Percentiles rank a stretch among this genome's conserved stretches.
Conservation (phyloP, 2,113 vertebrate genomes). For the Scytalopus superciliaris region DNA sequence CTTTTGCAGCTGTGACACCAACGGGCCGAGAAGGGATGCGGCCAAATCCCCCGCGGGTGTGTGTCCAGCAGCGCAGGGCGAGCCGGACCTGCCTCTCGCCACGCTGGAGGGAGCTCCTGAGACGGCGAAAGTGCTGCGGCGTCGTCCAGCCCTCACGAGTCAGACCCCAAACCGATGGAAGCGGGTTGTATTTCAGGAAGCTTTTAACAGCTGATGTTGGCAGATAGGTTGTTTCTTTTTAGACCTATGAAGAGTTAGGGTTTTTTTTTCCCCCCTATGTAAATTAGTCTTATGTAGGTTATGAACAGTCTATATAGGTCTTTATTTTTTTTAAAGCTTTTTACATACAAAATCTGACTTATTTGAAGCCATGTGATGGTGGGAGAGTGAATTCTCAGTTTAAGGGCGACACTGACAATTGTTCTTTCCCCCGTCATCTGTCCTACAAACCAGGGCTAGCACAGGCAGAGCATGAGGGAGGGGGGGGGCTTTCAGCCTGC, state of each 20-base stretch:
- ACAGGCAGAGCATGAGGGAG: neutral
- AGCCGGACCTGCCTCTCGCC: neutral
- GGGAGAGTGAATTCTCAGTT: neutral
- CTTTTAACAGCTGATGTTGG: neutral
- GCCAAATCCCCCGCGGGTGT: neutral
- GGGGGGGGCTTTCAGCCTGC: neutral
- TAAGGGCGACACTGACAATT: neutral
- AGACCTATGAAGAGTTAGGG: neutral
- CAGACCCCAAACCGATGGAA: neutral
- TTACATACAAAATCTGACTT: neutral
- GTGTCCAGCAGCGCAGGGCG: fast-evolving
- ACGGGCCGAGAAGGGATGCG: fast-evolving
- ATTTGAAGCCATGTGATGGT: neutral
- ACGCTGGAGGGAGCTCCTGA: slow-evolving; percentile 40
- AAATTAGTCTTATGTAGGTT: neutral
- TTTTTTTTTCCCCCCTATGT: neutral
- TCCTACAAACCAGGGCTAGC: neutral
- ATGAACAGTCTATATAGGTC: neutral
- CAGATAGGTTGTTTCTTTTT: neutral
- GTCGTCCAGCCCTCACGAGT: neutral
- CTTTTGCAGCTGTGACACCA: neutral
- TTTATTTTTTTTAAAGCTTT: neutral
- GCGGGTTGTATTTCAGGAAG: neutral
- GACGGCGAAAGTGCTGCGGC: fast-evolving
- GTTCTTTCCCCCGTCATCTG: neutral